Evolutionary conservation across 2,888 invertebrate species (phyloP), one percentile per base, ranked within the genome.

Genomic region (Ochropleura leucogaster): DNA sequence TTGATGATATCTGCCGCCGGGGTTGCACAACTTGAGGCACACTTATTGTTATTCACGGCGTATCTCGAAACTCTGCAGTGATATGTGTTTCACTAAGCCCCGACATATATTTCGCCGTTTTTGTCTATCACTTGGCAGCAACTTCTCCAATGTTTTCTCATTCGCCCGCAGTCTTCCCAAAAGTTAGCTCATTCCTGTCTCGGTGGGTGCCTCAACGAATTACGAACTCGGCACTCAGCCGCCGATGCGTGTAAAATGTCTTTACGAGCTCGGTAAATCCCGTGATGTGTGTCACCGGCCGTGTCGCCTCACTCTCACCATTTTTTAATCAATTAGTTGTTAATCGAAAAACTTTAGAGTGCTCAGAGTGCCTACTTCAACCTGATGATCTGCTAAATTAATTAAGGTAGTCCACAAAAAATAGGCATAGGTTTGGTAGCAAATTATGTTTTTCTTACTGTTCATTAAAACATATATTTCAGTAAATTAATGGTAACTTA

Each of bases 131-230:
- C 92, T 94, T 92, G 92, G 91, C 91, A 91, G 90, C 87, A 95
- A 95, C 92, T 95, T 95, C 89, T 88, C 90, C 92, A 93, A 95
- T 95, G 94, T 95, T 95, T 96, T 94, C 95, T 94, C 94, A 94
- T 95, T 93, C 93, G 91, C 90, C 89, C 91, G 91, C 91, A 91
- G 92, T 93, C 90, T 93, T 93, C 89, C 89, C 92, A 85, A 90
- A 95, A 96, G 91, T 95, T 96, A 91, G 93, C 93, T 93, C 94
- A 93, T 95, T 94, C 92, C 87, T 93, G 93, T 94, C 94, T 92
- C 92, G 92, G 91, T 90, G 91, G 92, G 93, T 92, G 94, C 92
- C 90, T 92, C 90, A 87, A 82, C 90, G 94, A 95, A 93, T 95
- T 93, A 94, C 93, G 90, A 92, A 94, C 92, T 93, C 92, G 89